Base-by-base conservation (phyloP, 23 tunicate genomes). In the Diplosoma virens region DNA sequence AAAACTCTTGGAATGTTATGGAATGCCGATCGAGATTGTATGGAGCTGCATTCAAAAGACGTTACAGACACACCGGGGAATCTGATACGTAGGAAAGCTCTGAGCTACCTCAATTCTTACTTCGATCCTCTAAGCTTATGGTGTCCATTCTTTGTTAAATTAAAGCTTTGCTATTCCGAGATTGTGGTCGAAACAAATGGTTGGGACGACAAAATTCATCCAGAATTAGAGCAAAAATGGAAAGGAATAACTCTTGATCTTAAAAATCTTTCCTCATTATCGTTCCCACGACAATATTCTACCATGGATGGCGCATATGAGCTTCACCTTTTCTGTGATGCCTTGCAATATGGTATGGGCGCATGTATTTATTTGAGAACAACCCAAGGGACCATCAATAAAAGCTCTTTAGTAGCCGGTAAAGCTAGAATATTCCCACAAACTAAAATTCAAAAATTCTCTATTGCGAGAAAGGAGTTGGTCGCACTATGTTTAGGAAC, bases 121-220 rank as follows among this genome's bases (percentile, higher is more conserved):
- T 63, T 24, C 29, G 69, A 63, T 35, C 34, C 69, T 28, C 29
- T 63, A 28, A 9, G 69, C 27, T 35, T 63, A 7, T 63, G 69
- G 69, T 63, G 34, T n/a, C 33, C 33, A 4, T 63, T 63, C 21
- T 28, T 63, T 4, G 69, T 63, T 4, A 63, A 63, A 35, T n/a
- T 63, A 18, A 63, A 63, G n/a, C 33, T 29, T 29, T 29, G 69
- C 36, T 63, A 63, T 63, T 63, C 69, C 9, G 21, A 63, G 11
- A 63, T 63, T 28, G 69, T 63, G 27, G 7, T n/a, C 34, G 4
- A 6, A 6, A 63, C 69, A 7, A 3, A 5, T 29, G 33, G 34
- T 28, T 63, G 69, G 69, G 69, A 63, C n/a, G 69, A 63, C n/a
- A 35, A 63, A 23, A 35, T 63, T 11, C 16, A 56, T 5, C 64